Percentiles rank a stretch among this genome's conserved stretches.
These are phyloP conservation scores for Amphiduros pacificus DNA, from an alignment of 2,888 invertebrate genomes.

Conservation along the genomic window DNA sequence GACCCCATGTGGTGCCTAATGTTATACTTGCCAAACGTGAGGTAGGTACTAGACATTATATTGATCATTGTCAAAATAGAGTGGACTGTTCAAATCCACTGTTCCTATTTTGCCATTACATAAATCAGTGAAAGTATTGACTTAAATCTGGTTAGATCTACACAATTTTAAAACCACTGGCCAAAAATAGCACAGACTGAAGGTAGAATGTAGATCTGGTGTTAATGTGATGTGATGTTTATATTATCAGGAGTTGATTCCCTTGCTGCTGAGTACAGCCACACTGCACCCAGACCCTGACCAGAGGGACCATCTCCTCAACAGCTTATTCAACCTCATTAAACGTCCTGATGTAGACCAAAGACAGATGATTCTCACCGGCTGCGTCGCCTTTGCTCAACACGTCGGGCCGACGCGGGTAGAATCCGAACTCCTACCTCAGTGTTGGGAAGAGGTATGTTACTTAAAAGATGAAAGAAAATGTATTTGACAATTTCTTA, in stretches of 20 bases:
- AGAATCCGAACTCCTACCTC: slow-evolving; percentile 71
- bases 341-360: slow-evolving; percentile 73
- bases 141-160: too few species aligned
- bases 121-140: too few species aligned
- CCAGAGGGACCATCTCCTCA: slow-evolving; percentile 69
- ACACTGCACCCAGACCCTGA: slow-evolving; percentile 66
- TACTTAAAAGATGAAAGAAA: not conserved
- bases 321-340: slow-evolving; percentile 72
- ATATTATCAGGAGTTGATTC: slow-evolving; percentile 66
- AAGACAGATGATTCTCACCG: slow-evolving; percentile 60
- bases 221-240: too few species aligned
- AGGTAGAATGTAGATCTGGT: too few species aligned
- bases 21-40: too few species aligned
- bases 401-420: slow-evolving; percentile 63
- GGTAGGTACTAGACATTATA: too few species aligned
- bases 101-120: too few species aligned
- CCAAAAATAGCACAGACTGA: too few species aligned
- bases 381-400: slow-evolving; percentile 62
- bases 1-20: too few species aligned
- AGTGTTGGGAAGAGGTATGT: slow-evolving; percentile 70
- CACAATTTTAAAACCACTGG: too few species aligned
- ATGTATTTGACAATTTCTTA: not conserved
- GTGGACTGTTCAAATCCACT: too few species aligned
- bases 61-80: too few species aligned
- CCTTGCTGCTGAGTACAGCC: slow-evolving; percentile 68